Base-by-base conservation (phyloP, 35 echinoderm and acorn worm genomes). In the Apostichopus parvimensis region DNA sequence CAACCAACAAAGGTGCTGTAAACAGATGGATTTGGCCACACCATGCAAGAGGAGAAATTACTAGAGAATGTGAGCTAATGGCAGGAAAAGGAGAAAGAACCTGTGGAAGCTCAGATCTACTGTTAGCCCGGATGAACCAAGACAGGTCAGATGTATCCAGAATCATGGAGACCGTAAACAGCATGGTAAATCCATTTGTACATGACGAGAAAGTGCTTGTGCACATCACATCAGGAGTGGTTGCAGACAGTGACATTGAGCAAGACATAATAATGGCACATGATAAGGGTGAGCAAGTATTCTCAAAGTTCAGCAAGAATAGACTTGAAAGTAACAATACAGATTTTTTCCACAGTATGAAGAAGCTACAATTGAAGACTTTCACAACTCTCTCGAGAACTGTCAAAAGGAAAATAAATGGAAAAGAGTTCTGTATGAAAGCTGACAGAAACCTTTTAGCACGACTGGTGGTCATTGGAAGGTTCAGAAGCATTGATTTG, bases 11-110 rank as follows among this genome's bases (percentile, higher is more conserved):
- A 78, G 84, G 90, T 18, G 81, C 86, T 56, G 82, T 92, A 12
- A 65, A 90, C 28, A 34, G 93, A 79, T 96, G 93, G 93, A 75
- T 86, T 20, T 71, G 80, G 22, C 60, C 93, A 45, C 93, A 94
- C 15, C 93, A 94, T 75, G 56, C 75, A 25, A 25, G 80, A 61
- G 72, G 86, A 15, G 83, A 53, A 20, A 96, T 96, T 17, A 70
- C 72, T 1, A 75, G 45, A 15, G 18, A 92, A 45, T 94, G 92
- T 90, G 77, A 94, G 64, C 64, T 90, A n/a, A 94, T 96, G 95
- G 93, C 91, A 77, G 91, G 93, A 15, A 94, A 93, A 87, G 23
- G 56, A 11, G 23, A 10, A 12, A 80, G 21, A 75, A n/a, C 5
- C 52, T 11, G 25, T 82, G 25, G 56, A 20, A 20, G 59, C 8